These are phyloP conservation scores for Patagioenas fasciata DNA, from an alignment of 2,113 vertebrate genomes.

Conservation along the genomic window DNA sequence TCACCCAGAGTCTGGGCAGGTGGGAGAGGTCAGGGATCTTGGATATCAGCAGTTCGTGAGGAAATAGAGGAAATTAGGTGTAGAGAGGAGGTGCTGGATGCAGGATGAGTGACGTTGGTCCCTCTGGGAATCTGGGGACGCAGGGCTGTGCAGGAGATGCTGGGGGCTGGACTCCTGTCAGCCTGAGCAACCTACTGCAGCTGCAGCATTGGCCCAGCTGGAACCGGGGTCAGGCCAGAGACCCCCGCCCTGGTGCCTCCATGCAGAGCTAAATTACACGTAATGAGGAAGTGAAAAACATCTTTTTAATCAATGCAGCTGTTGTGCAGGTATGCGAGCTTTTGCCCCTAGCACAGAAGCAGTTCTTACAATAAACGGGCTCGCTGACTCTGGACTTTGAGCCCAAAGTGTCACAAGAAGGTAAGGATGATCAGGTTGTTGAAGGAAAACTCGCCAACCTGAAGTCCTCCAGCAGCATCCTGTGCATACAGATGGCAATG, in stretches of 20 bases:
- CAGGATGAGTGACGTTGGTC: not conserved
- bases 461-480: not conserved
- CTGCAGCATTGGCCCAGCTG: not conserved
- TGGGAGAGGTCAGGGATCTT: fast-evolving
- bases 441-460: fast-evolving
- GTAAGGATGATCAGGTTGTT: not conserved
- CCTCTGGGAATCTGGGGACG: not conserved
- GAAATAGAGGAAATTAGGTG: not conserved
- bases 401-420: not conserved
- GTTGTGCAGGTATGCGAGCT: not conserved
- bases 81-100: not conserved
- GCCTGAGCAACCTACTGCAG: not conserved
- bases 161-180: not conserved
- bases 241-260: not conserved
- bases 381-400: not conserved
- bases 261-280: not conserved
- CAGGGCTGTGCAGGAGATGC: fast-evolving
- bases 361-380: not conserved
- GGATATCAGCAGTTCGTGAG: fast-evolving
- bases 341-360: not conserved
- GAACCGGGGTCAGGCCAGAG: not conserved
- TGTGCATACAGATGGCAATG: too few relatives aligned
- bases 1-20: not conserved
- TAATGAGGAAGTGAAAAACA: fast-evolving
- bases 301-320: not conserved